phyloP scores from a whole-genome alignment of 2,888 invertebrate species.

The Teinopalpus imperialis region DNA sequence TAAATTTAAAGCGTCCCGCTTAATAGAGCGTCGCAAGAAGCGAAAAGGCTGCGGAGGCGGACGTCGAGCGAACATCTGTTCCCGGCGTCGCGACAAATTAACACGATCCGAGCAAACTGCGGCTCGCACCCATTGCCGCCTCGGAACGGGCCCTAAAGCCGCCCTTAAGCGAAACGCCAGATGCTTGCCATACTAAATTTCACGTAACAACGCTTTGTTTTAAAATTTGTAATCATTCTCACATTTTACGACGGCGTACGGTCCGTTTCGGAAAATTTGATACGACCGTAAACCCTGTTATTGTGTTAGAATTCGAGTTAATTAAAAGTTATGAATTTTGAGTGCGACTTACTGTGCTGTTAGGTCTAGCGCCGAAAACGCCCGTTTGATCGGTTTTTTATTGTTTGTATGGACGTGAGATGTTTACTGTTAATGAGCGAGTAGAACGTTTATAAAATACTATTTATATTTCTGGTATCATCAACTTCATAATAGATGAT shows the following conservation, averaged over 20 bases:
- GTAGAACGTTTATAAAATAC: slow-evolving; percentile 21
- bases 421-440: slow-evolving; percentile 24
- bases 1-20: slow-evolving; percentile 20
- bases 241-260: slow-evolving; percentile 78
- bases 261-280: slow-evolving; percentile 80
- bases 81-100: slow-evolving; percentile 72
- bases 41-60: slow-evolving; percentile 32
- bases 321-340: slow-evolving; percentile 82
- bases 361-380: slow-evolving; percentile 41
- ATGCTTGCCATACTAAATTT: slow-evolving; percentile 74
- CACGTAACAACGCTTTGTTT: slow-evolving; percentile 77
- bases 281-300: slow-evolving; percentile 78
- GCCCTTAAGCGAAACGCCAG: slow-evolving; percentile 70
- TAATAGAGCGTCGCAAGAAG: slow-evolving; percentile 18
- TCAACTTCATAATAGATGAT: slow-evolving; percentile 43
- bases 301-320: slow-evolving; percentile 78
- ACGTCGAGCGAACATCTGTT: slow-evolving; percentile 65
- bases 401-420: slow-evolving; percentile 48
- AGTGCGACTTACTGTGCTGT: slow-evolving; percentile 64
- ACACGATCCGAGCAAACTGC: slow-evolving; percentile 66
- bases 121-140: slow-evolving; percentile 65
- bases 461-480: slow-evolving; percentile 30
- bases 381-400: slow-evolving; percentile 53
- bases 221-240: slow-evolving; percentile 81
- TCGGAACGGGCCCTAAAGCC: slow-evolving; percentile 68